These are phyloP conservation scores for Ellobius talpinus DNA, from an alignment of 2,113 vertebrate genomes.

Conservation along the genomic window DNA sequence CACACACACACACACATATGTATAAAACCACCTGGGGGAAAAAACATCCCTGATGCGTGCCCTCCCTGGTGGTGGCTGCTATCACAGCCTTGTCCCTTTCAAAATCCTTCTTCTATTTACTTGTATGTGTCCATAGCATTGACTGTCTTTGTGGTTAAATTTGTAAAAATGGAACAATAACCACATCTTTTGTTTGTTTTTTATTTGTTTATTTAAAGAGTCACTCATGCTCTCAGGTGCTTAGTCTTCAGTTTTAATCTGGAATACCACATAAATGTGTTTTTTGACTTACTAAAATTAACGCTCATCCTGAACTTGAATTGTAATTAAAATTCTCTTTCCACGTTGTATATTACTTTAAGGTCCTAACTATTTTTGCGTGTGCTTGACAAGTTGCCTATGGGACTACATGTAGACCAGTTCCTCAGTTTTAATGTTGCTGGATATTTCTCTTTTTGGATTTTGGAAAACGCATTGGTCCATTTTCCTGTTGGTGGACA, in stretches of 20 bases:
- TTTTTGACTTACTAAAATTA: conserved; percentile 2
- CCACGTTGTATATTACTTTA: background rate
- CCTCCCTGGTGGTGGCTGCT: background rate
- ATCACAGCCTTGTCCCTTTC: background rate
- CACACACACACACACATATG: background rate
- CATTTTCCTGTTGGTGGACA: background rate
- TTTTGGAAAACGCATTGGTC: background rate
- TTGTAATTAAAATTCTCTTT: conserved; percentile 43
- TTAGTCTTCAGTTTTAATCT: conserved; percentile 14
- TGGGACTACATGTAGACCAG: background rate
- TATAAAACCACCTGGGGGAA: background rate
- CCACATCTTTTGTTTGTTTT: background rate
- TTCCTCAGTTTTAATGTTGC: background rate
- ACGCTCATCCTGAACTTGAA: background rate
- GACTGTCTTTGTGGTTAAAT: conserved; percentile 2
- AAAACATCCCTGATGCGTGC: background rate
- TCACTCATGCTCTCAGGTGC: background rate
- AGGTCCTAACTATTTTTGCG: background rate
- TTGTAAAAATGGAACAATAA: background rate
- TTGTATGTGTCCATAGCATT: background rate
- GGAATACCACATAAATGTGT: background rate
- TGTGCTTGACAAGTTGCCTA: background rate
- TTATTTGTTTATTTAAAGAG: background rate
- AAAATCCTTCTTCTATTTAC: background rate
- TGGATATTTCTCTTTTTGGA: background rate